Percentiles rank a stretch among this genome's conserved stretches.
Evolutionary conservation across 2,113 vertebrate genomes (phyloP).

Genomic region (Tapirus terrestris): DNA sequence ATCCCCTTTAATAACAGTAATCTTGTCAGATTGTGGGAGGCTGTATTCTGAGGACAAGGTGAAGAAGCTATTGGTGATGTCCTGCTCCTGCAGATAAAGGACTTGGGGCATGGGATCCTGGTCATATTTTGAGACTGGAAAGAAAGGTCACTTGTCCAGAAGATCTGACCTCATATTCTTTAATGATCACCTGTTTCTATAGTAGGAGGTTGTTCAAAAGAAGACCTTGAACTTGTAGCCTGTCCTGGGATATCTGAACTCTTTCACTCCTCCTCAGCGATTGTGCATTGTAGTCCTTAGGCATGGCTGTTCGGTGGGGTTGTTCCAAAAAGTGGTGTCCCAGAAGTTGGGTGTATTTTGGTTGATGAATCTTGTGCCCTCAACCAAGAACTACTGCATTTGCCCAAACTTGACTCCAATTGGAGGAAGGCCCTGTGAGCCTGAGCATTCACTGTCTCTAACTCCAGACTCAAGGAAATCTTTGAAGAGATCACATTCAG

Average conservation of each 20-base stretch:
- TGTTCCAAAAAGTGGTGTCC: neutral
- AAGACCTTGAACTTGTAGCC: neutral
- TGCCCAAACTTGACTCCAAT: neutral
- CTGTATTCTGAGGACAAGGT: neutral
- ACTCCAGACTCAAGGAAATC: neutral
- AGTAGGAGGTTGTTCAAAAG: neutral
- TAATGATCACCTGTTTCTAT: neutral
- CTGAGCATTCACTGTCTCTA: neutral
- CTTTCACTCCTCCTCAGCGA: neutral
- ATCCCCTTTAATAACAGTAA: neutral
- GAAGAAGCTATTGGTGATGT: neutral
- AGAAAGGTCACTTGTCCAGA: neutral
- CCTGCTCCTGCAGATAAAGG: neutral
- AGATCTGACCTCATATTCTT: neutral
- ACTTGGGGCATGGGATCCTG: neutral
- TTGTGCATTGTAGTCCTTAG: neutral
- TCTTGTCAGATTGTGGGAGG: neutral
- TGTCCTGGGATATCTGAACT: neutral
- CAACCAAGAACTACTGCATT: neutral
- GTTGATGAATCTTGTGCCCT: neutral
- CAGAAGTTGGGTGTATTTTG: neutral
- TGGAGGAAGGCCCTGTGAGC: neutral
- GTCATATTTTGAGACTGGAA: neutral
- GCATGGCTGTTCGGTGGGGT: neutral
- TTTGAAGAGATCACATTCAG: neutral